Conservation (phyloP, 2,888 invertebrate genomes). For the Agrochola lota region DNA sequence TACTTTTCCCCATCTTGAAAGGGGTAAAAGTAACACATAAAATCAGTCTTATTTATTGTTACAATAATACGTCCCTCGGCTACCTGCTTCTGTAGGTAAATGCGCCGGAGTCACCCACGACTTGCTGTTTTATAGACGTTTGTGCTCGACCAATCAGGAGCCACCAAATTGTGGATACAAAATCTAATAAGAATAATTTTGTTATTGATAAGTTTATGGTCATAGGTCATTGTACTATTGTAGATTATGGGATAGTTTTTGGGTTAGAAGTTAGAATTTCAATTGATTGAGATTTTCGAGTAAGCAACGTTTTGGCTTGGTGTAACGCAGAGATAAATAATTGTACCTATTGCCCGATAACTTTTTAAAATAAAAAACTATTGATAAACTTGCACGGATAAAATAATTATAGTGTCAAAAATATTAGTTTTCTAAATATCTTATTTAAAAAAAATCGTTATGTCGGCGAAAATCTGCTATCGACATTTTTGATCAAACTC, state of each 20-base stretch:
- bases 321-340: not conserved
- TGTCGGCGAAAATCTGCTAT: too few species aligned
- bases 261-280: constrained; percentile 13
- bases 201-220: constrained; percentile 57
- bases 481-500: not conserved
- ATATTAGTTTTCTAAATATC: not conserved
- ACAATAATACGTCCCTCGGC: constrained; percentile 81
- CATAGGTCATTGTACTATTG: constrained; percentile 61
- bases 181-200: constrained; percentile 64
- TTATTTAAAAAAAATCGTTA: too few species aligned
- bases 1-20: constrained; percentile 84
- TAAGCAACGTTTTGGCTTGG: too few species aligned
- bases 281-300: not conserved
- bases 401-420: not conserved
- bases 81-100: constrained; percentile 82
- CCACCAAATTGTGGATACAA: constrained; percentile 56
- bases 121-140: constrained; percentile 81
- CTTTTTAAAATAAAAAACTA: not conserved
- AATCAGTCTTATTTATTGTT: constrained; percentile 82
- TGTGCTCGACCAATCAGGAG: constrained; percentile 58
- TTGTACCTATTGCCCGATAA: not conserved
- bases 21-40: constrained; percentile 81
- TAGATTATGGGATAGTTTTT: constrained; percentile 48
- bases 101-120: constrained; percentile 71
- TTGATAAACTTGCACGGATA: not conserved